Base-by-base conservation (phyloP, 2,797 vertebrate species). In the Kryptolebias ocellatus region DNA sequence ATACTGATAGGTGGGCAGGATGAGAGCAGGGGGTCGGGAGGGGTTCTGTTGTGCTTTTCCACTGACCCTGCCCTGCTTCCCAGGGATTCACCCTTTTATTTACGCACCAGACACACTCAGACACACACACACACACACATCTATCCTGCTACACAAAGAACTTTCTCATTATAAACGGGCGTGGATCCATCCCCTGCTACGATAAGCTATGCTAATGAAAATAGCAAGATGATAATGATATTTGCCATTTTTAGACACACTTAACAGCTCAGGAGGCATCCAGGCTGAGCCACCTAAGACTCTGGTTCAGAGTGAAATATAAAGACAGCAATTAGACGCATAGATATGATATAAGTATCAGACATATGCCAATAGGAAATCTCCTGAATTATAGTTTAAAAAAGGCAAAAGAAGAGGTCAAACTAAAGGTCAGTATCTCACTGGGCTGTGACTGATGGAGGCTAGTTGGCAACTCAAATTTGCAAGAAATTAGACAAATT, bases 1-100 rank as follows among this genome's bases (percentile, higher is more conserved):
- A 81, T 66, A 66, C 81, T 85, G 89, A 92, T 90, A 91, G 64
- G 69, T 71, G 42, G 52, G 57, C 84, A 86, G 87, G 83, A 86
- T 80, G 84, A 65, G 39, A 2, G 58, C 59, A 49, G 5, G 55
- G 53, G 63, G 74, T 77, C 54, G 72, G 67, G 57, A 69, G 72
- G 73, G 67, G 55, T 59, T 61, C 31, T 55, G 61, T 27, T 64
- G 29, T 20, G 70, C 60, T 39, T 70, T 74, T 86, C 72, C 77
- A 78, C 60, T 84, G 83, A 84, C 80, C 78, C 81, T 79, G 74
- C 57, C 75, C 80, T 60, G 65, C 28, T 78, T 81, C 72, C 60
- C 65, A 52, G 67, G 54, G 65, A 71, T 77, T 80, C 70, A 83
- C 51, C 0, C 10, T 72, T 83, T 81, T 64, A 84, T 81, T 44